phyloP scores from a whole-genome alignment of 2,888 invertebrate genomes.

The Thelaira solivaga region DNA sequence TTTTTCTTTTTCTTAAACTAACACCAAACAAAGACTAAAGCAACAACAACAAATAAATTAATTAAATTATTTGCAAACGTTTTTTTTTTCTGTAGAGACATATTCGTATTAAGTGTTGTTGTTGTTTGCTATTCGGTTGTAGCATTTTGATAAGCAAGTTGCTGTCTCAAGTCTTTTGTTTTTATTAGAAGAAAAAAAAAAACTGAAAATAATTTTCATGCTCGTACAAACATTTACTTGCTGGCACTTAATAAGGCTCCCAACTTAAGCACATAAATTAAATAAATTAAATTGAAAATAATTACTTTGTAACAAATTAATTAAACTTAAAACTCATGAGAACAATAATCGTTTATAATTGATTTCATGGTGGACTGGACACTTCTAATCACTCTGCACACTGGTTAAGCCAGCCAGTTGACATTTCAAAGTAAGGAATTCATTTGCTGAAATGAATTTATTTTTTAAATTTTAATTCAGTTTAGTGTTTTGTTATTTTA shows the following conservation, averaged over 20 bases:
- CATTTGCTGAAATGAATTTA: too few relatives aligned
- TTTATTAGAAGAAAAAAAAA: neutral
- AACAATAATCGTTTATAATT: constrained; percentile 34
- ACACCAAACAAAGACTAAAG: neutral
- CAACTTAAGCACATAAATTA: constrained; percentile 15
- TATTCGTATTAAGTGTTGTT: constrained; percentile 1
- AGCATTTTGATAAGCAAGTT: constrained; percentile 32
- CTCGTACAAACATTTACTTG: neutral
- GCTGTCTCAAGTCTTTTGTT: constrained; percentile 55
- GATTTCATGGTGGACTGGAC: neutral
- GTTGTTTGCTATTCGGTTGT: neutral
- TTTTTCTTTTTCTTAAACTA: too few relatives aligned
- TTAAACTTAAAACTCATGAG: constrained; percentile 48
- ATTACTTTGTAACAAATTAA: constrained; percentile 48
- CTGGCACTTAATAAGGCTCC: neutral
- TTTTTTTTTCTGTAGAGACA: too few relatives aligned
- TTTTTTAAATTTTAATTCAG: too few relatives aligned
- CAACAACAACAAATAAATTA: constrained; percentile 3
- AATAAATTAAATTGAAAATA: constrained; percentile 29
- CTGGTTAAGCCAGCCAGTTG: neutral
- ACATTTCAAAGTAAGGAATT: constrained; percentile 22
- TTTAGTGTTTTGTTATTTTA: too few relatives aligned
- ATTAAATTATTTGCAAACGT: neutral
- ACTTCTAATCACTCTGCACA: neutral
- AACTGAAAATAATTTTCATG: neutral